phyloP scores from a whole-genome alignment of 2,888 invertebrate species.

The Julus scandinavius region DNA sequence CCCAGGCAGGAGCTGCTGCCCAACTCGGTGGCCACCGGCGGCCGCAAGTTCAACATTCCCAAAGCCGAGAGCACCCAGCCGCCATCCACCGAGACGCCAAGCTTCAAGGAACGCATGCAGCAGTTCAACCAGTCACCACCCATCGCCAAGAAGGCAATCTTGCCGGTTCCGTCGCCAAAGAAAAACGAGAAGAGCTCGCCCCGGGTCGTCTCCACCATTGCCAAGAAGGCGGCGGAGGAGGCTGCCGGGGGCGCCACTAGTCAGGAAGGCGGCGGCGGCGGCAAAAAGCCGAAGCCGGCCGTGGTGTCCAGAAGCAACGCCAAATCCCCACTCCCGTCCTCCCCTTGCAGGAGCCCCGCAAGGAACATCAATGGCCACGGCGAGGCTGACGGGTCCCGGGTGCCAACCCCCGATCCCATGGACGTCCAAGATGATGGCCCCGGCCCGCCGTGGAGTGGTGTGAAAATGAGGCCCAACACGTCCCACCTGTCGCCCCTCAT shows the following conservation, averaged over 20 bases:
- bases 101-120: conserved; percentile 24
- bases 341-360: neutral
- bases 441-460: neutral
- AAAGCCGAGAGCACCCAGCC: neutral
- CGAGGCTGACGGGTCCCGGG: neutral
- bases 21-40: neutral
- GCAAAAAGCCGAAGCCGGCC: neutral
- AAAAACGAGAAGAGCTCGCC: neutral
- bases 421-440: neutral
- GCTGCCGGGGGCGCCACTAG: neutral
- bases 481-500: conserved; percentile 44
- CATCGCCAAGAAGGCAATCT: neutral
- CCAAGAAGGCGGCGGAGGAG: neutral
- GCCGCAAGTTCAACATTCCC: neutral
- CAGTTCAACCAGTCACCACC: conserved; percentile 4
- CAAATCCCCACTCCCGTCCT: neutral
- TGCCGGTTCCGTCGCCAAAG: neutral
- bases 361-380: neutral
- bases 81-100: neutral
- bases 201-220: neutral
- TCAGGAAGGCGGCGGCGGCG: neutral
- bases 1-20: neutral
- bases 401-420: neutral
- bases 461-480: conserved; percentile 32
- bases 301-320: neutral